Conservation (phyloP, 2,888 invertebrate genomes). For the Gari tellinella region DNA sequence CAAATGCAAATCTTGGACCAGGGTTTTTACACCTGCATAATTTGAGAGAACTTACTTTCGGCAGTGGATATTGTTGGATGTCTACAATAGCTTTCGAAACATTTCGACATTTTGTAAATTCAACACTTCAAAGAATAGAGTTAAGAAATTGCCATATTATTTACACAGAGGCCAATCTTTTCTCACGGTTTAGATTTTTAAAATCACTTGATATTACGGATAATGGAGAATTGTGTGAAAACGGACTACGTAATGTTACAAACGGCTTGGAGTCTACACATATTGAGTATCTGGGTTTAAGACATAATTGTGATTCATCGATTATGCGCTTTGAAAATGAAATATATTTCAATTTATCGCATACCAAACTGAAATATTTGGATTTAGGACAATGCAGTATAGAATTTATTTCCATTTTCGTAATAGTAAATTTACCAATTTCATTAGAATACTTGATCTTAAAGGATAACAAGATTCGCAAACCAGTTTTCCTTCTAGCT, state of each 20-base stretch:
- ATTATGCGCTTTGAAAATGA: not conserved
- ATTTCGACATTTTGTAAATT: not conserved
- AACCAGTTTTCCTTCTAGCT: not conserved
- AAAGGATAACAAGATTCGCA: conserved; percentile 9
- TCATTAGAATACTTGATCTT: not conserved
- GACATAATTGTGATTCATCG: not conserved
- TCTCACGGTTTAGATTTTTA: not conserved
- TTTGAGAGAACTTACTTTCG: too few relatives aligned
- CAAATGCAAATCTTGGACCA: too few relatives aligned
- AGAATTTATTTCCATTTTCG: not conserved
- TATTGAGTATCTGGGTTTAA: not conserved
- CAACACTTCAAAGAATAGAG: not conserved
- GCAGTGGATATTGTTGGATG: conserved; percentile 2
- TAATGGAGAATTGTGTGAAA: conserved; percentile 6
- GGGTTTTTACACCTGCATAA: too few relatives aligned
- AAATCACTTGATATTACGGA: not conserved
- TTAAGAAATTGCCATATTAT: conserved; percentile 7
- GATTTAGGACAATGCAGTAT: not conserved
- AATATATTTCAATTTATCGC: not conserved
- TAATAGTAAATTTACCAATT: conserved; percentile 1
- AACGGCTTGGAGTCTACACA: conserved; percentile 1
- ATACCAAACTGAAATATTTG: not conserved
- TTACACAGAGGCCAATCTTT: not conserved
- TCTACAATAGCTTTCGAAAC: conserved; percentile 1
- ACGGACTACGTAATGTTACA: conserved; percentile 4